These are phyloP conservation scores for Sigmodon hispidus DNA, from an alignment of 2,113 vertebrate species.

Conservation along the genomic window DNA sequence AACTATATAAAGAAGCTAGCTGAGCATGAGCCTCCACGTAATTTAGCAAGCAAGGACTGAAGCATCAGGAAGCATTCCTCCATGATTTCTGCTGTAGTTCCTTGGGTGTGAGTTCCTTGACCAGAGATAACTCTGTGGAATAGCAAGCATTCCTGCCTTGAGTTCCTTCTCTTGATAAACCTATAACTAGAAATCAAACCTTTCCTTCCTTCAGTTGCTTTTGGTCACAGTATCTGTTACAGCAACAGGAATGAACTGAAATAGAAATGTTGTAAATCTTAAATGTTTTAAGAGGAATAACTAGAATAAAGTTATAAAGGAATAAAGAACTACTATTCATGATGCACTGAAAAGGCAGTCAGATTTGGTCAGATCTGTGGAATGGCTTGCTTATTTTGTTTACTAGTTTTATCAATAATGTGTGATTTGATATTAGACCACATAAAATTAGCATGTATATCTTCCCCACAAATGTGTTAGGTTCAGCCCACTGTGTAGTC, in stretches of 20 bases:
- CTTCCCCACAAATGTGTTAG: neutral
- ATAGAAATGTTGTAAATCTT: neutral
- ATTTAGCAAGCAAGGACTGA: neutral
- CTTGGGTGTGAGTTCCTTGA: neutral
- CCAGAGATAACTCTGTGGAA: neutral
- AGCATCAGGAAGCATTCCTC: neutral
- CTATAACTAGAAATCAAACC: neutral
- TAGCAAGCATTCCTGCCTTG: neutral
- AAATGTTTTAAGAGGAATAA: slow-evolving; percentile 25
- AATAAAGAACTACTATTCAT: neutral
- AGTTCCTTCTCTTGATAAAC: neutral
- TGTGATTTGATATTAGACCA: slow-evolving; percentile 12
- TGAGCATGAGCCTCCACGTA: neutral
- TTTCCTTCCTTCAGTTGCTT: neutral
- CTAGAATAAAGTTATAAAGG: neutral
- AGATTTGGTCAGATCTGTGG: neutral
- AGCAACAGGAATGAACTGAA: neutral
- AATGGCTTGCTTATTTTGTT: slow-evolving; percentile 20
- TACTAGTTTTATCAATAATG: neutral
- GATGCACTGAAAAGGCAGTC: neutral
- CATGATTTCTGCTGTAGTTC: neutral
- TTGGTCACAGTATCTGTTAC: neutral
- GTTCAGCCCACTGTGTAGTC: neutral
- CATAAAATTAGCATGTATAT: neutral
- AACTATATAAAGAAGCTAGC: neutral